Conservation (phyloP, 2,797 vertebrate species). For the Darevskia nairensis region DNA sequence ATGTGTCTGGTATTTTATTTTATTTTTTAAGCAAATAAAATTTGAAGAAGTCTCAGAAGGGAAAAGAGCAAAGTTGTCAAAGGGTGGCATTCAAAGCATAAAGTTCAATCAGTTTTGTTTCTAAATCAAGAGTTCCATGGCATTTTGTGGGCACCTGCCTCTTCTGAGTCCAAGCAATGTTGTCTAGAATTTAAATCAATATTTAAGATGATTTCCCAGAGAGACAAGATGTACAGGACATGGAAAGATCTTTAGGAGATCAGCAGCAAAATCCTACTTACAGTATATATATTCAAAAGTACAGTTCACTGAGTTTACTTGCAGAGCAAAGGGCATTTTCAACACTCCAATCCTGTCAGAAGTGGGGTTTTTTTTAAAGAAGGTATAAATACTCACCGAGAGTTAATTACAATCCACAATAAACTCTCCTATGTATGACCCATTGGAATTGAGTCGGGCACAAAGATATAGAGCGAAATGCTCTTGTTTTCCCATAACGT, state of each 20-base stretch:
- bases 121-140: not conserved
- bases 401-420: too few relatives aligned
- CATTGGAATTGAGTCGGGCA: too few relatives aligned
- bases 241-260: not conserved
- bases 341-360: not conserved
- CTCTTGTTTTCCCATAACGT: too few relatives aligned
- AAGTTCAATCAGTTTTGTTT: not conserved
- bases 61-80: not conserved
- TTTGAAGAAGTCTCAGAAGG: not conserved
- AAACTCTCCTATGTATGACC: too few relatives aligned
- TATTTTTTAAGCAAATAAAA: not conserved
- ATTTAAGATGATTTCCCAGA: not conserved
- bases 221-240: not conserved
- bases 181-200: too few relatives aligned
- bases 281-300: not conserved
- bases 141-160: not conserved
- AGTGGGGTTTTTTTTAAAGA: not conserved
- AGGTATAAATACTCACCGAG: not conserved
- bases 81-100: not conserved
- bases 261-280: not conserved
- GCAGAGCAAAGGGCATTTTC: not conserved
- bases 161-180: too few relatives aligned
- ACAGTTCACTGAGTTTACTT: not conserved
- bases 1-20: too few relatives aligned
- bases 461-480: too few relatives aligned